A percentile compares a stretch with the other conserved stretches of the same genome.
These are phyloP conservation scores for fruit fly (Drosophila melanogaster) DNA, from an alignment of 1,140 invertebrate species.

Conservation along the genomic window DNA sequence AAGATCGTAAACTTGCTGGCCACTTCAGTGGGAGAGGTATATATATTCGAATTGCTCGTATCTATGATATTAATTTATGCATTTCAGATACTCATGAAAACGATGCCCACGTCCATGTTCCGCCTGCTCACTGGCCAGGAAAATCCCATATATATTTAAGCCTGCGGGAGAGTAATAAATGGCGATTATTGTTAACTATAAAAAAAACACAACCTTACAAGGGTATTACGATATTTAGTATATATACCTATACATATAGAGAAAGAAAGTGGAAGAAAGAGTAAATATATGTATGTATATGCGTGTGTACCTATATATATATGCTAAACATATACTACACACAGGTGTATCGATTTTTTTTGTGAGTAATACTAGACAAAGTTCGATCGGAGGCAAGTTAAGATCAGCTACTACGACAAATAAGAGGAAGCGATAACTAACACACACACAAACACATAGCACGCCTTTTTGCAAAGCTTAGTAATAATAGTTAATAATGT, in stretches of 20 bases:
- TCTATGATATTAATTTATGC: neutral
- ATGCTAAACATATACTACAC: constrained; percentile 30
- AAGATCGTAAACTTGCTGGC: constrained; percentile 99
- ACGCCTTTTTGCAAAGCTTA: constrained; percentile 74
- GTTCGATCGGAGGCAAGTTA: constrained; percentile 29
- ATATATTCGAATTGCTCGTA: neutral
- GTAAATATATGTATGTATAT: constrained; percentile 65
- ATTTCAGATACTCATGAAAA: constrained; percentile 99
- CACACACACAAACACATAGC: constrained; percentile 23
- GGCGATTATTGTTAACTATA: constrained; percentile 69
- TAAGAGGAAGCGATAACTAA: constrained; percentile 58
- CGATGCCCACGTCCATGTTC: constrained; percentile 99
- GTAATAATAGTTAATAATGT: constrained; percentile 71
- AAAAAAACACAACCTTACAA: constrained; percentile 18
- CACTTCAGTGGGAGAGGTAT: constrained; percentile 99
- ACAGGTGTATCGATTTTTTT: constrained; percentile 50
- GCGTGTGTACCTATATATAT: constrained; percentile 54
- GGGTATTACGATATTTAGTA: constrained; percentile 50
- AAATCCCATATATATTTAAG: constrained; percentile 98
- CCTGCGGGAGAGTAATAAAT: constrained; percentile 33
- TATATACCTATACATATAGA: constrained; percentile 43
- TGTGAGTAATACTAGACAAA: constrained; percentile 52
- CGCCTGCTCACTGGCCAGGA: constrained; percentile 99
- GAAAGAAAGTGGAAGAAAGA: constrained; percentile 22
- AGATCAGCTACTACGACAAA: constrained; percentile 62